These are phyloP conservation scores for Momotus momota DNA, from an alignment of 2,797 vertebrate species.

Conservation along the genomic window DNA sequence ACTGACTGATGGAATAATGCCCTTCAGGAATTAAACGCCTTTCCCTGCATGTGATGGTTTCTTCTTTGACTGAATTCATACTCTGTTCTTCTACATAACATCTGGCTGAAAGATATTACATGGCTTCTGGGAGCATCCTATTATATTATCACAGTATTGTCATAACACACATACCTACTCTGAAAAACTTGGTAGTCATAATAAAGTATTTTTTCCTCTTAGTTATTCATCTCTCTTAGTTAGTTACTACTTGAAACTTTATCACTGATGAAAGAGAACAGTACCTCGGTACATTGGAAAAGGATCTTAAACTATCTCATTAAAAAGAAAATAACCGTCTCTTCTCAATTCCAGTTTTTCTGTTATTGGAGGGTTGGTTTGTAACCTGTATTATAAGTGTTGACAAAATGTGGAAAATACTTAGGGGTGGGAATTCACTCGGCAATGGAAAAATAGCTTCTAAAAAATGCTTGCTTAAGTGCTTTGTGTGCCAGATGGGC, in stretches of 20 bases:
- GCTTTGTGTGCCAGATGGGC: conserved; percentile 56
- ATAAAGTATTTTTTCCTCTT: not conserved
- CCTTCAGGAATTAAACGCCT: not conserved
- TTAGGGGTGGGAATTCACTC: not conserved
- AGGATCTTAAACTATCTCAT: not conserved
- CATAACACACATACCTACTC: not conserved
- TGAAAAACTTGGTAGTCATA: conserved; percentile 5
- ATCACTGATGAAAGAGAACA: not conserved
- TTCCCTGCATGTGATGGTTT: rapidly evolving
- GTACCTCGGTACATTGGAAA: not conserved
- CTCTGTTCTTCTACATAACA: not conserved
- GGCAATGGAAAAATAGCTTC: conserved; percentile 10
- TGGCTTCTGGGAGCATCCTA: not conserved
- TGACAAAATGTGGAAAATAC: not conserved
- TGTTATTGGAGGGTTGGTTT: not conserved
- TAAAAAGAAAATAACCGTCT: not conserved
- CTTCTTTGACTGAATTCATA: not conserved
- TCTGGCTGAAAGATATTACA: not conserved
- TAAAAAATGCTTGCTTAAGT: conserved; percentile 11
- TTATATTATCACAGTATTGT: not conserved
- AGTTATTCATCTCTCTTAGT: not conserved
- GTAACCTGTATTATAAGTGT: not conserved
- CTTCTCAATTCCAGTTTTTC: not conserved
- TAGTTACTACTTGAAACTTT: not conserved
- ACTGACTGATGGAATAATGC: not conserved